Percentiles rank a stretch among this genome's conserved stretches.
Evolutionary conservation across 2,888 invertebrate genomes (phyloP).

Genomic region (Drosophila falleni): DNA sequence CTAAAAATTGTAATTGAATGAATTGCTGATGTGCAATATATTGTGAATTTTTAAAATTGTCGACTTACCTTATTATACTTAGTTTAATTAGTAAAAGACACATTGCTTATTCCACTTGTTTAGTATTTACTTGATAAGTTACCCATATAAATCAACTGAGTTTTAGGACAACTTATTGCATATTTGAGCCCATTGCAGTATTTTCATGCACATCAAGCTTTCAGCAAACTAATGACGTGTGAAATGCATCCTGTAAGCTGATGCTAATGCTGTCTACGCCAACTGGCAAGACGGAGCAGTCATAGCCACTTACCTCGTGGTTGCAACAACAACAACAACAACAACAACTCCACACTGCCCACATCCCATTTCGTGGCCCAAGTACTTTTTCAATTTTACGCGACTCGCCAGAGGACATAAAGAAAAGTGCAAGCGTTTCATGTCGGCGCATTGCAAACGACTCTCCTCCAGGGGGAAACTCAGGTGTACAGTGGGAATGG

Average conservation of each 20-base stretch:
- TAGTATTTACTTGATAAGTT: too few species aligned
- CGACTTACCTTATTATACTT: too few species aligned
- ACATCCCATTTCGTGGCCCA: slow-evolving; percentile 12
- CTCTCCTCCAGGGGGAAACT: slow-evolving; percentile 24
- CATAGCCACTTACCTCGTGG: slow-evolving; percentile 50
- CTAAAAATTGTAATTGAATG: too few species aligned
- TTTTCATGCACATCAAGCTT: slow-evolving; percentile 10
- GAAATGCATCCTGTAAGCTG: slow-evolving; percentile 57
- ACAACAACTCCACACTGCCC: slow-evolving; percentile 9
- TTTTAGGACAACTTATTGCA: slow-evolving; percentile 16
- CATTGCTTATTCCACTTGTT: neutral
- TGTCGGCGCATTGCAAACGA: slow-evolving; percentile 43
- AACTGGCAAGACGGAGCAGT: slow-evolving; percentile 25
- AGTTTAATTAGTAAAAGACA: neutral
- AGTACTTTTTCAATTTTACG: slow-evolving; percentile 67
- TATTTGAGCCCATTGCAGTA: slow-evolving; percentile 4
- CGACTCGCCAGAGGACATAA: slow-evolving; percentile 59
- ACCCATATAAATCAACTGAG: slow-evolving; percentile 12
- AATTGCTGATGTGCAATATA: too few species aligned
- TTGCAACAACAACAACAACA: slow-evolving; percentile 12
- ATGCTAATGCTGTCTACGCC: slow-evolving; percentile 56
- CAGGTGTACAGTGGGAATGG: slow-evolving; percentile 43
- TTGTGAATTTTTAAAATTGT: too few species aligned
- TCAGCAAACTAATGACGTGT: slow-evolving; percentile 68
- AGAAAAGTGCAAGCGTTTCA: slow-evolving; percentile 73